These are phyloP conservation scores for Dipodomys spectabilis DNA, from an alignment of 2,113 vertebrate genomes.

Conservation along the genomic window DNA sequence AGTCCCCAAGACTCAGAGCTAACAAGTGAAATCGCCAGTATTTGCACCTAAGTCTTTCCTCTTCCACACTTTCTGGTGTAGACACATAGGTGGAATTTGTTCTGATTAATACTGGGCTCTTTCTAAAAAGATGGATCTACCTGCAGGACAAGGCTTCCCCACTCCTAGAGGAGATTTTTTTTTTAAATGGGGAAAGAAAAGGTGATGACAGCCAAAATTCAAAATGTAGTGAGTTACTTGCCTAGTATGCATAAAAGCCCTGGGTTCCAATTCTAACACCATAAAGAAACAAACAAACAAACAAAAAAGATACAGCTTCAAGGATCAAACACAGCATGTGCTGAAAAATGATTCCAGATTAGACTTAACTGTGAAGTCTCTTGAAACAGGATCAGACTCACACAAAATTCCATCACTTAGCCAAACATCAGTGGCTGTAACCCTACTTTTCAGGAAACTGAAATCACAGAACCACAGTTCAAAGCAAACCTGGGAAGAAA, in stretches of 20 bases:
- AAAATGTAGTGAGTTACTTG: background rate
- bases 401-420: background rate
- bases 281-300: too few relatives aligned
- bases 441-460: too few relatives aligned
- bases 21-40: background rate
- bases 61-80: background rate
- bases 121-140: background rate
- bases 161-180: background rate
- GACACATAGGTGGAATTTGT: background rate
- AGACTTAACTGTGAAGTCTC: background rate
- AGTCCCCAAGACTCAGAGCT: background rate
- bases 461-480: too few relatives aligned
- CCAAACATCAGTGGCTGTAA: too few relatives aligned
- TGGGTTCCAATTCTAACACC: too few relatives aligned
- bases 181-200: background rate
- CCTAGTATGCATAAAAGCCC: too few relatives aligned
- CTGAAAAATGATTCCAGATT: background rate
- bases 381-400: background rate
- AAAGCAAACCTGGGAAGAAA: too few relatives aligned
- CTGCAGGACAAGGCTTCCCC: background rate
- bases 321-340: background rate
- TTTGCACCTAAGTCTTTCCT: background rate
- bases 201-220: background rate
- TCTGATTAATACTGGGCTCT: background rate
- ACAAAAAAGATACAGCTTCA: too few relatives aligned